Evolutionary conservation across 2,888 invertebrate species (phyloP).

Genomic region (Buathra laborator): DNA sequence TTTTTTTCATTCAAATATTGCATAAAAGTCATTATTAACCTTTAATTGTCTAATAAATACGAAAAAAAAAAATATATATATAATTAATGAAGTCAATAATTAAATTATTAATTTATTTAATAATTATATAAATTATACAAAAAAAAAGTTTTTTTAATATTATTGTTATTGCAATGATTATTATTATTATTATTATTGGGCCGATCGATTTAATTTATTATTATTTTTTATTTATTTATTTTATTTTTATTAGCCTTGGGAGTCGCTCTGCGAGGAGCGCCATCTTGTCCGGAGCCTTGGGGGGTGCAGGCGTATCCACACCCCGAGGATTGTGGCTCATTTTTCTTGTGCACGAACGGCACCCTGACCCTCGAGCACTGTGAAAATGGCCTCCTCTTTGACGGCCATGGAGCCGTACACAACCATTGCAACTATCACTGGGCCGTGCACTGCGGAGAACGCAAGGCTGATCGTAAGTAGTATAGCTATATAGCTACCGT

Average conservation of each 20-base stretch:
- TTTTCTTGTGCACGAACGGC: constrained; percentile 96
- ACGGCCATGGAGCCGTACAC: constrained; percentile 95
- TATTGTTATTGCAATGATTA: background rate
- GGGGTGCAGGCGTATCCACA: constrained; percentile 94
- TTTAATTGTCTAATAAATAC: background rate
- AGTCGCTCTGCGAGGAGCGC: constrained; percentile 88
- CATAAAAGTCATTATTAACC: background rate
- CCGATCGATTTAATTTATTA: constrained; percentile 12
- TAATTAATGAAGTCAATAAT: no score
- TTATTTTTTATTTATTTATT: constrained; percentile 19
- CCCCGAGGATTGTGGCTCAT: constrained; percentile 94
- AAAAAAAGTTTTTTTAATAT: no score
- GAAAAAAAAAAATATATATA: background rate
- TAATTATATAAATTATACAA: no score
- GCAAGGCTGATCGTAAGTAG: constrained; percentile 92
- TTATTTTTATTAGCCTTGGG: constrained; percentile 86
- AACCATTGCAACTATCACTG: constrained; percentile 98
- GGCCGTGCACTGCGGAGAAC: constrained; percentile 94
- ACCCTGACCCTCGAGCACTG: constrained; percentile 95
- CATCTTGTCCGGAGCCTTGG: constrained; percentile 92
- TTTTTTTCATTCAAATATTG: background rate
- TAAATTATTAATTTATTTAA: no score
- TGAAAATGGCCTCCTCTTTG: constrained; percentile 96
- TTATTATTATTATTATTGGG: background rate
- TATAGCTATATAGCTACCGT: constrained; percentile 1